Evolutionary conservation across 2,797 vertebrate species (phyloP), one percentile per base, ranked within the genome.

Genomic region (Leptoclinus maculatus): DNA sequence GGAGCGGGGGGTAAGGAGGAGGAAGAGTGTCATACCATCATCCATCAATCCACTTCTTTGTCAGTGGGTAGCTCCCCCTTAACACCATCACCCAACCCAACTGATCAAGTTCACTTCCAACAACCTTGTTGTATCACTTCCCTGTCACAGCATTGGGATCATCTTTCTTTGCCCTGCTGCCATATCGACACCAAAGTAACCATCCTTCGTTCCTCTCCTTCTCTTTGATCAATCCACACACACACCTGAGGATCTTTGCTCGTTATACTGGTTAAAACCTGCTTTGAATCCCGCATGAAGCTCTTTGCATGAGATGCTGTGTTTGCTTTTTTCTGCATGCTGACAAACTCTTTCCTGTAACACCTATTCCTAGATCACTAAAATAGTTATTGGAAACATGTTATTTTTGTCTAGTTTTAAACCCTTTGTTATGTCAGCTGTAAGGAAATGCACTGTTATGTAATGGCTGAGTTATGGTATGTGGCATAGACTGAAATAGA

Each of bases 1-100:
- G 84, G 71, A 96, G 87, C 83, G 89, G 88, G 84, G 94, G 95
- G 95, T 95, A 95, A 95, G 94, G 76, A 87, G 80, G 69, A 78
- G 81, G 82, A 88, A 56, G 66, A 76, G 78, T 68, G 58, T 65
- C 70, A 58, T 25, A 78, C 43, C 63, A 79, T 79, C 67, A 76
- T 83, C 81, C 66, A 76, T 83, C 81, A 60, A 13, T 66, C 78
- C 62, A 63, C 53, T 64, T 79, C 45, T 53, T 68, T 87, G 71
- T 82, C 69, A 70, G 70, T 79, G 77, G 66, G 75, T 88, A 84
- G 85, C 81, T 76, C 74, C 79, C 80, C 80, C 58, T 67, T 93
- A 94, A 92, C 88, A 69, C 60, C 57, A 76, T 69, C 74, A 47
- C 34, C 62, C 49, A 67, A 68, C 68, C 82, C 76, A 59, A 63